These are phyloP conservation scores for Acanthochromis polyacanthus DNA, from an alignment of 2,113 vertebrate species.

Conservation along the genomic window DNA sequence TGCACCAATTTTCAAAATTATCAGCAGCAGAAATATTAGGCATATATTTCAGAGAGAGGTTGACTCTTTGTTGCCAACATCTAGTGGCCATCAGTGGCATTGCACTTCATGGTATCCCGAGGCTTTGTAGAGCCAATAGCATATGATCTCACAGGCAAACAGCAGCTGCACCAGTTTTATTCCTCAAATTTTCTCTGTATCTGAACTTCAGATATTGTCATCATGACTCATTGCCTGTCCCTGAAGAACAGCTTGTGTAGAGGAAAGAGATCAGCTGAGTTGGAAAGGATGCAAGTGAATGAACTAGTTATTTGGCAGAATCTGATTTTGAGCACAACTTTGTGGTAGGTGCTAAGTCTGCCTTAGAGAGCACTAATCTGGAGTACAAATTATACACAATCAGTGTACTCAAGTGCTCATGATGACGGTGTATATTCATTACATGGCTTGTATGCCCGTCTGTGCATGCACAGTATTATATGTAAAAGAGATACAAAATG, in stretches of 20 bases:
- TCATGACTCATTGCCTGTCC: slow-evolving; percentile 45
- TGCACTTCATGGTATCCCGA: neutral
- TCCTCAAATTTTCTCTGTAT: slow-evolving; percentile 29
- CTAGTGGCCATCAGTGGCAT: neutral
- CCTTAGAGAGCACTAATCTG: slow-evolving; percentile 22
- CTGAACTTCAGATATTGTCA: slow-evolving; percentile 29
- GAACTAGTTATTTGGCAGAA: slow-evolving; percentile 40
- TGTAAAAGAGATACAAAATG: slow-evolving; percentile 6
- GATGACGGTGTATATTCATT: slow-evolving; percentile 1
- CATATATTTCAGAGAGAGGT: neutral
- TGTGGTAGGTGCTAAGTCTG: slow-evolving; percentile 15
- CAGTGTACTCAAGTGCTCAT: slow-evolving; percentile 3
- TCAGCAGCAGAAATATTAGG: neutral
- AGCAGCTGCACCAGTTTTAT: slow-evolving; percentile 42
- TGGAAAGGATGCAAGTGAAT: slow-evolving; percentile 33
- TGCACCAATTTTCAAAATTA: neutral
- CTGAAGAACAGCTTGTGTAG: slow-evolving; percentile 17
- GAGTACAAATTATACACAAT: slow-evolving; percentile 16
- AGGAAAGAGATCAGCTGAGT: slow-evolving; percentile 29
- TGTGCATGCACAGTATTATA: neutral
- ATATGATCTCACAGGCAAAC: slow-evolving; percentile 36
- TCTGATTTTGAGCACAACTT: slow-evolving; percentile 32
- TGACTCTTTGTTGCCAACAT: neutral
- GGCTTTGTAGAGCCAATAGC: neutral
- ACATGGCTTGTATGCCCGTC: neutral